phyloP scores from a whole-genome alignment of 2,888 invertebrate species.

The Pammene aurita region DNA sequence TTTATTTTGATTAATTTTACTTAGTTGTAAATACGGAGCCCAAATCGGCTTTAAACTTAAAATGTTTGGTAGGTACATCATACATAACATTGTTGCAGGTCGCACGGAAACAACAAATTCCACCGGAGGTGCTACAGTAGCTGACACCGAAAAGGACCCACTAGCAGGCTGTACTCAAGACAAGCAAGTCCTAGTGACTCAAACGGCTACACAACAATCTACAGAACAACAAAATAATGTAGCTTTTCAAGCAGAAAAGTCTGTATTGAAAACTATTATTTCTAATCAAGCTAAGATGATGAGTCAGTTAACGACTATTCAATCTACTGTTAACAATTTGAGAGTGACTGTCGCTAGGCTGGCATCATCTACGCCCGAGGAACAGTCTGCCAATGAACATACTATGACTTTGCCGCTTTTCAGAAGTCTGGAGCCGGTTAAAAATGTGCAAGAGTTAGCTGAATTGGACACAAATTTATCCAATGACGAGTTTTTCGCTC shows the following conservation, averaged over 20 bases:
- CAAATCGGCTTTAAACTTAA: not conserved
- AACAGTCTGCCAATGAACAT: slow-evolving; percentile 9
- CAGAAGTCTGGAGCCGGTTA: slow-evolving; percentile 22
- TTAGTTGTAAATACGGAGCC: not conserved
- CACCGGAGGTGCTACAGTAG: not conserved
- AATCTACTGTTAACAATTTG: slow-evolving; percentile 10
- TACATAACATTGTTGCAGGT: slow-evolving; percentile 2
- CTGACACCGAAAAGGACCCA: not conserved
- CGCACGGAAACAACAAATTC: not conserved
- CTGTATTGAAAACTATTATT: slow-evolving; percentile 13
- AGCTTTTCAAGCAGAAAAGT: not conserved
- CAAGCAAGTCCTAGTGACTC: not conserved
- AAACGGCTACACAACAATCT: not conserved
- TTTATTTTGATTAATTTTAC: not conserved
- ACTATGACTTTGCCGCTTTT: not conserved
- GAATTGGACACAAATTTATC: slow-evolving; percentile 28
- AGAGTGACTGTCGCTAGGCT: slow-evolving; percentile 1
- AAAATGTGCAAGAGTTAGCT: slow-evolving; percentile 34
- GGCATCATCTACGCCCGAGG: not conserved
- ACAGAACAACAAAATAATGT: not conserved
- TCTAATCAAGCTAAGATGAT: slow-evolving; percentile 33
- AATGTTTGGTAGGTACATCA: too few species aligned
- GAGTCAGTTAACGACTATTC: slow-evolving; percentile 19
- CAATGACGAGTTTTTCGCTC: slow-evolving; percentile 24
- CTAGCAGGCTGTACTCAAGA: not conserved